phyloP scores from a whole-genome alignment of 1,140 invertebrate species.

The Bacillus rossius region DNA sequence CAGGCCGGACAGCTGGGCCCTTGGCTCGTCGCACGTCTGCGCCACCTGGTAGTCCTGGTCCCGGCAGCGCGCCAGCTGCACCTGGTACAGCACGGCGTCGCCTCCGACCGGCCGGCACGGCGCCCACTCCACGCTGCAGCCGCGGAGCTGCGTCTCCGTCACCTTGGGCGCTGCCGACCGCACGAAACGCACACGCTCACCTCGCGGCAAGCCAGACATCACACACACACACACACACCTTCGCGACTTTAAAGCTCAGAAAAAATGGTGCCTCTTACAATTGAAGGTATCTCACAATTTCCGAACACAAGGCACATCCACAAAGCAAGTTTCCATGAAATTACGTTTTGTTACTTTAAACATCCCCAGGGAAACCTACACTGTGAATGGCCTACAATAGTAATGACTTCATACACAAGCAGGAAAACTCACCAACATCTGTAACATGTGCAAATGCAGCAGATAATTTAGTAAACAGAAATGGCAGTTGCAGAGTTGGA shows the following conservation, averaged over 20 bases:
- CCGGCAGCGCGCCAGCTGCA: constrained; percentile 55
- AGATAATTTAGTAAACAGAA: too few species aligned
- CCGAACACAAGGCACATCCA: too few species aligned
- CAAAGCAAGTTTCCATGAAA: too few species aligned
- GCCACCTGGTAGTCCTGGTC: constrained; percentile 62
- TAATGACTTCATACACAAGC: too few species aligned
- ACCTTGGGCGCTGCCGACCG: constrained; percentile 50
- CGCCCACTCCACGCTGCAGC: constrained; percentile 52
- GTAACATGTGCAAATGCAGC: too few species aligned
- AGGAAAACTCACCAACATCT: too few species aligned
- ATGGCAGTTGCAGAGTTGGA: too few species aligned
- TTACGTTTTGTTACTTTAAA: too few species aligned
- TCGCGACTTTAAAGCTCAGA: not conserved
- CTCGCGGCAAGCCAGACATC: not conserved
- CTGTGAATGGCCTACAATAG: too few species aligned
- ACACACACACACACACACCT: not conserved
- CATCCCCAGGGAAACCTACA: too few species aligned
- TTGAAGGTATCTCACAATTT: too few species aligned
- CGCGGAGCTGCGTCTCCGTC: constrained; percentile 39
- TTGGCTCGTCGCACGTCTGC: constrained; percentile 61
- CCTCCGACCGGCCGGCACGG: constrained; percentile 45
- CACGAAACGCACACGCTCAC: not conserved
- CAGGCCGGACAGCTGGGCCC: constrained; percentile 57
- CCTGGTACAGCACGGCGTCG: constrained; percentile 57
- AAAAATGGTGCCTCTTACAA: not conserved